These are phyloP conservation scores for Ceramica pisi DNA, from an alignment of 2,888 invertebrate species.

Conservation along the genomic window DNA sequence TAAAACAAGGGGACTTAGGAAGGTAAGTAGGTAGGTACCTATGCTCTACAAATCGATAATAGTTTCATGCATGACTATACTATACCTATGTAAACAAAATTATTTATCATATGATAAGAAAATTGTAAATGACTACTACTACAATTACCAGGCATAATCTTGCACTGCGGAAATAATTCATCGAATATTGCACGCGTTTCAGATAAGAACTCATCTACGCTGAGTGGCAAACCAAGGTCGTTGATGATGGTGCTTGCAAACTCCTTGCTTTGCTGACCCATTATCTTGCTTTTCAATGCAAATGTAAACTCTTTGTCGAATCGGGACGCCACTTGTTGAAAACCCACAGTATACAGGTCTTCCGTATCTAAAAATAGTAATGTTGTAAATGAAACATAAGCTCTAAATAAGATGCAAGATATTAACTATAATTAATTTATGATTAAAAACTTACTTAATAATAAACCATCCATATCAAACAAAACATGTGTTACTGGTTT, in stretches of 20 bases:
- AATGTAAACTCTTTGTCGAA: constrained; percentile 95
- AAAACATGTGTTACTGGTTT: constrained; percentile 81
- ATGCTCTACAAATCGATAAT: too few relatives aligned
- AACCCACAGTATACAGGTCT: constrained; percentile 93
- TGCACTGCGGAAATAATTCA: constrained; percentile 91
- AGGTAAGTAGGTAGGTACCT: too few relatives aligned
- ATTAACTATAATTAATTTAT: not conserved
- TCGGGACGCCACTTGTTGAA: constrained; percentile 92
- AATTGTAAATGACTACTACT: not conserved
- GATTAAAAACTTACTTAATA: constrained; percentile 80
- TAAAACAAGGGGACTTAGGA: too few relatives aligned
- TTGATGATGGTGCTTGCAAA: constrained; percentile 91
- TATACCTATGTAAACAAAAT: not conserved
- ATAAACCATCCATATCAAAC: constrained; percentile 88
- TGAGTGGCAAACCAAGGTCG: constrained; percentile 92
- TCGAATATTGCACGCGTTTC: constrained; percentile 89
- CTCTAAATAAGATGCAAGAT: not conserved
- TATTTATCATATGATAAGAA: not conserved
- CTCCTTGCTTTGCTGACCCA: constrained; percentile 93
- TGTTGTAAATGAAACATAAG: constrained; percentile 1
- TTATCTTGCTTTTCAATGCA: constrained; percentile 93
- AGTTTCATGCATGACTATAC: not conserved
- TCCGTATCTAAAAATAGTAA: constrained; percentile 93
- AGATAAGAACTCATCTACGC: constrained; percentile 92
- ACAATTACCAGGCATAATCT: constrained; percentile 93